Conservation (phyloP, 2,113 vertebrate genomes). For the Chionomys nivalis region DNA sequence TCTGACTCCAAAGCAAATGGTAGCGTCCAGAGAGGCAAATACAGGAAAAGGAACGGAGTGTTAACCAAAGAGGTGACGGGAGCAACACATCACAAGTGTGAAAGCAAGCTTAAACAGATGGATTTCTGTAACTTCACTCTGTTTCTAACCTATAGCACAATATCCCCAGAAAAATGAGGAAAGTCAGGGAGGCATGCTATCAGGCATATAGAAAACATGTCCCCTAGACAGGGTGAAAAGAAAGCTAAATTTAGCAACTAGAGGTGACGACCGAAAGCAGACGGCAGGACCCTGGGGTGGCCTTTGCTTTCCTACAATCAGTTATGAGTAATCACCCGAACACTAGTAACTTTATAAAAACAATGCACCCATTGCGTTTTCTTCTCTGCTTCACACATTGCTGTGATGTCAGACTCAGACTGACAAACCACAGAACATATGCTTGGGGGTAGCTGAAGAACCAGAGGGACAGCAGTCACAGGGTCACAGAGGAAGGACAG, state of each 20-base stretch:
- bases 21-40: background rate
- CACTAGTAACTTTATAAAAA: background rate
- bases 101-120: background rate
- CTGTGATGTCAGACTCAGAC: background rate
- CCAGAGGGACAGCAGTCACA: background rate
- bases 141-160: background rate
- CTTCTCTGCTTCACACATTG: background rate
- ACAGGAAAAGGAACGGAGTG: background rate
- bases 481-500: background rate
- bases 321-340: slow-evolving; percentile 13
- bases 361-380: background rate
- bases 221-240: background rate
- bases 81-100: background rate
- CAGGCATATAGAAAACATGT: background rate
- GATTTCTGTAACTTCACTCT: background rate
- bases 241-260: background rate
- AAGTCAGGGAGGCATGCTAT: background rate
- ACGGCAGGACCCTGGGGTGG: background rate
- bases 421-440: background rate
- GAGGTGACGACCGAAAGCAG: background rate
- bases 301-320: background rate
- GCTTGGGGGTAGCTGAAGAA: background rate
- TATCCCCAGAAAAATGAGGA: background rate
- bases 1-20: background rate
- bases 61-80: background rate